Base-by-base conservation (phyloP, 2,113 vertebrate genomes). In the Psettodes erumei region DNA sequence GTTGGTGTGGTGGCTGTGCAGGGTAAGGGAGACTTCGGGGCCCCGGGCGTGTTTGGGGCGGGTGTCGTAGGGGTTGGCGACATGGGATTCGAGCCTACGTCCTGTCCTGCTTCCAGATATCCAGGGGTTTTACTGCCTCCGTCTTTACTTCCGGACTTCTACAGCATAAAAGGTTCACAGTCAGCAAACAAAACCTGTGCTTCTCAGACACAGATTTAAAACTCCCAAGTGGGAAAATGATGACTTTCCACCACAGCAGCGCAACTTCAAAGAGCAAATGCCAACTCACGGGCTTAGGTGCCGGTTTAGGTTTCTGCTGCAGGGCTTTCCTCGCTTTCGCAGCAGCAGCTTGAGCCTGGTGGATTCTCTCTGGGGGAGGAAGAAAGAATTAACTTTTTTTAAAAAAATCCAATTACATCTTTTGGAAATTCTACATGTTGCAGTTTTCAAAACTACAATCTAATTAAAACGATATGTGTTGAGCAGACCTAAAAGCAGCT, bases 271-370 rank as follows among this genome's bases (percentile, higher is more conserved):
- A 23, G 19, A 25, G 9, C 8, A 50, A 68, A 19, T 45, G 54
- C 10, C 18, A 48, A 94, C 94, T 92, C 91, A 99, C 98, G 74
- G 95, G 93, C 84, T 99, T 99, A 40, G 97, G 90, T 0, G 95
- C 93, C 28, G 96, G 97, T 90, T 98, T 99, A 0, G 98, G 96
- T 80, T 99, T 99, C 90, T 99, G 97, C 80, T 98, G 98, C 48
- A 98, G 94, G 38, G 98, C 97, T 88, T 98, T 99, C 79, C 96
- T 95, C 71, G 98, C 98, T 89, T 98, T 99, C 25, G 97, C 98
- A 23, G 98, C 98, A 61, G 97, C 98, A 60, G 97, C 98, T 65
- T 99, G 98, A 58, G 97, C 98, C 40, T 99, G 98, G 80, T 99
- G 98, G 65, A 99, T 99, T 74, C 96, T 90, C 91, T 99, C 98